These are phyloP conservation scores for Apostichopus parvimensis DNA, from an alignment of 35 echinoderm and acorn worm genomes.

Conservation along the genomic window DNA sequence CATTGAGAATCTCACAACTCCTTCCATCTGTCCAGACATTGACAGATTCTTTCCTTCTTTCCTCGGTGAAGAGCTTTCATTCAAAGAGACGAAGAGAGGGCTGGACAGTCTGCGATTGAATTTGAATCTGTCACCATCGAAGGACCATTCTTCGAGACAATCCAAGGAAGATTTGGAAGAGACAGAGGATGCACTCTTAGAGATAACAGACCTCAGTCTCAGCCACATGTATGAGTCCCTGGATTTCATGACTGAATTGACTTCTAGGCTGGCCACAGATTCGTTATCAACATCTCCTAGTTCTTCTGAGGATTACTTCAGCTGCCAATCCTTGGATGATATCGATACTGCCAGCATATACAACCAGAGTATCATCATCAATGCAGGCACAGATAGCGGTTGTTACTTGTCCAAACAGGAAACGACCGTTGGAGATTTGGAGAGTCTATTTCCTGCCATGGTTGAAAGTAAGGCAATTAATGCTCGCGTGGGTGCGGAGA, in stretches of 20 bases:
- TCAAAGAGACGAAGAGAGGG: slow-evolving; percentile 47
- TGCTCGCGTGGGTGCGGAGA: neutral
- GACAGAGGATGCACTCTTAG: slow-evolving; percentile 60
- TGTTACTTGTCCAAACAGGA: slow-evolving; percentile 38
- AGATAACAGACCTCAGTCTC: slow-evolving; percentile 84
- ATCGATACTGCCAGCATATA: slow-evolving; percentile 55
- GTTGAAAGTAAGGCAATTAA: slow-evolving; percentile 6
- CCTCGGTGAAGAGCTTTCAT: slow-evolving; percentile 39
- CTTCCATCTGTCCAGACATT: slow-evolving; percentile 31
- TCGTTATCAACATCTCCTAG: slow-evolving; percentile 42
- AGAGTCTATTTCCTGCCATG: slow-evolving; percentile 28
- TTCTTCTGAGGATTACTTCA: slow-evolving; percentile 46
- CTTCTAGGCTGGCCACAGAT: slow-evolving; percentile 8
- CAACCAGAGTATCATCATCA: neutral
- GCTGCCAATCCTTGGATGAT: slow-evolving; percentile 34
- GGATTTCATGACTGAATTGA: slow-evolving; percentile 86
- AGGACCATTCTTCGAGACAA: neutral
- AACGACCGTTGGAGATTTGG: slow-evolving; percentile 19
- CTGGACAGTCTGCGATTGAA: slow-evolving; percentile 48
- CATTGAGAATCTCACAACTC: slow-evolving; percentile 41
- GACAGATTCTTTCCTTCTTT: slow-evolving; percentile 55
- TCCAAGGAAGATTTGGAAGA: neutral
- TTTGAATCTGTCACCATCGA: slow-evolving; percentile 24
- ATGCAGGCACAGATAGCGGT: neutral
- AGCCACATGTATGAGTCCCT: slow-evolving; percentile 92